Base-by-base conservation (phyloP, 2,113 vertebrate species). In the Notothenia coriiceps region DNA sequence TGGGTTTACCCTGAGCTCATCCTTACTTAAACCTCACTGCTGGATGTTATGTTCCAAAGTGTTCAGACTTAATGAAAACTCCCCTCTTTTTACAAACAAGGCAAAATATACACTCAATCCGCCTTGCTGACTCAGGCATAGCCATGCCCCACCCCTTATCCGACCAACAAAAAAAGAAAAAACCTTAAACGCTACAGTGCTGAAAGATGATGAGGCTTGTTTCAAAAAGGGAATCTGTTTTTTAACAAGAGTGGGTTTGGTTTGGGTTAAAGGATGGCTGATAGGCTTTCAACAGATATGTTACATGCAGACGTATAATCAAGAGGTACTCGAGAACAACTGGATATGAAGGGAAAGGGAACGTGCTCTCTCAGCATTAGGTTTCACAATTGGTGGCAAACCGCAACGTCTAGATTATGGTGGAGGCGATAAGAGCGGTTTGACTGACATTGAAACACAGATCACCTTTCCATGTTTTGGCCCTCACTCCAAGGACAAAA, bases 21-120 rank as follows among this genome's bases (percentile, higher is more conserved):
- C 0, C 80, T 73, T 77, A 61, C 50, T 40, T 0, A 65, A 20
- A 61, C 67, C 51, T 77, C 74, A 40, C 66, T 47, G 35, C 49
- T 77, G 74, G 77, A 75, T 74, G 44, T 66, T 62, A 79, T 57
- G 61, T 73, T 80, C 75, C 77, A 70, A 29, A n/a, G 86, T 82
- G 80, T 82, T 87, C 35, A 50, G 79, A 87, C 87, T 93, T 91
- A 93, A 76, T 64, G 84, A 91, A 29, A 89, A 93, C 93, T 88
- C 90, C 91, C 90, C 90, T 94, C 94, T 89, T 96, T 95, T 89
- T 90, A 82, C 92, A 44, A 75, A 62, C 65, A 57, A 70, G 50
- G 4, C 44, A 49, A 47, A 51, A 33, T 35, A 33, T 43, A 12
- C 60, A 67, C 75, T 54, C 40, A 35, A 62, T 61, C 65, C 18